phyloP scores from a whole-genome alignment of 2,888 invertebrate genomes.

The Julus scanicus region DNA sequence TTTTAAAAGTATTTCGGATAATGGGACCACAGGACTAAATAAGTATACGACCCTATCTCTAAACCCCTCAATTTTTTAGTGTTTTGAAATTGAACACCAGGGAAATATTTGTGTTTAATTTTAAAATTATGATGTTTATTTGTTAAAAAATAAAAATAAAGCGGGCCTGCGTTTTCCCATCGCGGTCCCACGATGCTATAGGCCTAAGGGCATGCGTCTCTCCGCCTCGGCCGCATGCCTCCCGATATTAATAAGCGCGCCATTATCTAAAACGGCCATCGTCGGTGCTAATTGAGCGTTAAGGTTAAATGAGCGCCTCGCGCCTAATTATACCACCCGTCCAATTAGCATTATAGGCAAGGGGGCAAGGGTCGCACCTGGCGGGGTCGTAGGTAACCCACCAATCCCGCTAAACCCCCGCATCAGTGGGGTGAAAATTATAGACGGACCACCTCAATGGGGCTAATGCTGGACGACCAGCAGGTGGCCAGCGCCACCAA shows the following conservation, averaged over 20 bases:
- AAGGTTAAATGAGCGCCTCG: slow-evolving; percentile 8
- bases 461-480: slow-evolving; percentile 8
- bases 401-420: not conserved
- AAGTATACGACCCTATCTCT: no score
- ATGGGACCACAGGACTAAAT: no score
- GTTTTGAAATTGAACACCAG: no score
- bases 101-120: no score
- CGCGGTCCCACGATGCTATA: not conserved
- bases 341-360: not conserved
- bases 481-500: slow-evolving; percentile 16
- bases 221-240: not conserved
- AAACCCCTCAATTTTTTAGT: no score
- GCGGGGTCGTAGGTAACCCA: not conserved
- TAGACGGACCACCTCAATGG: slow-evolving; percentile 41
- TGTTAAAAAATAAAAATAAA: no score
- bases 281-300: slow-evolving; percentile 4
- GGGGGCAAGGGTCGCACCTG: not conserved
- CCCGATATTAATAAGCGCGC: slow-evolving; percentile 21
- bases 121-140: no score
- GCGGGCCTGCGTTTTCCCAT: no score
- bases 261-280: slow-evolving; percentile 32
- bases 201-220: slow-evolving; percentile 29
- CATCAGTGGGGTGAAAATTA: slow-evolving; percentile 25
- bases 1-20: no score
- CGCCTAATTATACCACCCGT: not conserved